A percentile compares a stretch with the other conserved stretches of the same genome.
These are phyloP conservation scores for Rallus limicola DNA, from an alignment of 2,113 vertebrate genomes.

Conservation along the genomic window DNA sequence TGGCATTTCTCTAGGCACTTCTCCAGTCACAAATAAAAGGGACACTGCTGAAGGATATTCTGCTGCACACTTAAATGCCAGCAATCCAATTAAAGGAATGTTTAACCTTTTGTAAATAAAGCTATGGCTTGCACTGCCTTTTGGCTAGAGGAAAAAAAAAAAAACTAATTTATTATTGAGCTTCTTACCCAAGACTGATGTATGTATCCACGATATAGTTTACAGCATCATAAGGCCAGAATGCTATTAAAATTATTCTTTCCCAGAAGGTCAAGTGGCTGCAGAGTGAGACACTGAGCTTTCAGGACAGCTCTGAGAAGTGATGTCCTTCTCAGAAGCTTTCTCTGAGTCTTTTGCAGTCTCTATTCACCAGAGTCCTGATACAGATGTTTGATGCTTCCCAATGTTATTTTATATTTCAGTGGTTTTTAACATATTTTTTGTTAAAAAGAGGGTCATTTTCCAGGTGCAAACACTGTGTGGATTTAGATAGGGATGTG, in stretches of 20 bases:
- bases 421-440: neutral
- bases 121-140: conserved; percentile 37
- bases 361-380: neutral
- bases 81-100: conserved; percentile 74
- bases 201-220: conserved; percentile 16
- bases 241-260: neutral
- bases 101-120: conserved; percentile 80
- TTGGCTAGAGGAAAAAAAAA: conserved; percentile 38
- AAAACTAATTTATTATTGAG: conserved; percentile 53
- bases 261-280: conserved; percentile 40
- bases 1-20: conserved; percentile 67
- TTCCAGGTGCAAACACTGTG: neutral
- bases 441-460: neutral
- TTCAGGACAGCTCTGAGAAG: neutral
- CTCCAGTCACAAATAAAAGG: conserved; percentile 67
- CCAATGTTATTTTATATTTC: neutral
- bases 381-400: neutral
- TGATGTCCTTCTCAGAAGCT: neutral
- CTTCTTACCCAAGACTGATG: conserved; percentile 29
- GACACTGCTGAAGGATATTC: conserved; percentile 54
- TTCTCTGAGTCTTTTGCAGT: neutral
- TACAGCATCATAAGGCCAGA: conserved; percentile 28
- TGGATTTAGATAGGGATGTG: neutral
- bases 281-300: neutral
- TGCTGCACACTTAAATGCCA: conserved; percentile 68